These are phyloP conservation scores for Drosophila lini DNA, from an alignment of 1,140 invertebrate genomes.

Conservation along the genomic window DNA sequence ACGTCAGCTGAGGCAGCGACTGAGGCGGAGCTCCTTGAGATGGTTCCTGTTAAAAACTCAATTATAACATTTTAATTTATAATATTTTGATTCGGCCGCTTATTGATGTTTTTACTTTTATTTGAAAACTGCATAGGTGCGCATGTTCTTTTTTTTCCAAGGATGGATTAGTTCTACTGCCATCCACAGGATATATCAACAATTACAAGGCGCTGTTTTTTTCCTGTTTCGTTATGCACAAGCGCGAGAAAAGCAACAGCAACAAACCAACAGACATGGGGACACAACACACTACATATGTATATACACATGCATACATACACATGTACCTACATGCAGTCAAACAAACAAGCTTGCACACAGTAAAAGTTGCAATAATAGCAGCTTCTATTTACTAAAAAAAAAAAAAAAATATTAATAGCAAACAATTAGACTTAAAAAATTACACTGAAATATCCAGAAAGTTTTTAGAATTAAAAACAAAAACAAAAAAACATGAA, in stretches of 20 bases:
- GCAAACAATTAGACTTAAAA: background rate
- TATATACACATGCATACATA: background rate
- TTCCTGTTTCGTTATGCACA: constrained; percentile 54
- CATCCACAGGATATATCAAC: constrained; percentile 26
- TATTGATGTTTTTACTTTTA: background rate
- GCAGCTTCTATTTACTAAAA: background rate
- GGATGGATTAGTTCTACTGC: constrained; percentile 13
- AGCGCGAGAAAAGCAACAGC: constrained; percentile 41
- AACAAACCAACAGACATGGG: constrained; percentile 33
- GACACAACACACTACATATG: constrained; percentile 12
- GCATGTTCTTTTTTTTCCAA: background rate
- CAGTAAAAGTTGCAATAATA: constrained; percentile 5
- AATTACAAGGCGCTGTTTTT: constrained; percentile 57
- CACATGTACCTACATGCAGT: background rate
- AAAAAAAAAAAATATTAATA: background rate
- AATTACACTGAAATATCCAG: background rate
- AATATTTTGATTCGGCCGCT: background rate
- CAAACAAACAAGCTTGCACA: constrained; percentile 5
- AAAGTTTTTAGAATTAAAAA: background rate
- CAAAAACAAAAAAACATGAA: no score
- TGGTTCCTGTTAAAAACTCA: constrained; percentile 12
- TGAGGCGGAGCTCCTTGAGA: constrained; percentile 43
- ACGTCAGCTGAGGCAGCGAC: constrained; percentile 13
- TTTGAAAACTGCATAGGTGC: background rate
- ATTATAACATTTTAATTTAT: background rate